Conservation (phyloP, 1,140 invertebrate species). For the Oncopodura yosiiana region DNA sequence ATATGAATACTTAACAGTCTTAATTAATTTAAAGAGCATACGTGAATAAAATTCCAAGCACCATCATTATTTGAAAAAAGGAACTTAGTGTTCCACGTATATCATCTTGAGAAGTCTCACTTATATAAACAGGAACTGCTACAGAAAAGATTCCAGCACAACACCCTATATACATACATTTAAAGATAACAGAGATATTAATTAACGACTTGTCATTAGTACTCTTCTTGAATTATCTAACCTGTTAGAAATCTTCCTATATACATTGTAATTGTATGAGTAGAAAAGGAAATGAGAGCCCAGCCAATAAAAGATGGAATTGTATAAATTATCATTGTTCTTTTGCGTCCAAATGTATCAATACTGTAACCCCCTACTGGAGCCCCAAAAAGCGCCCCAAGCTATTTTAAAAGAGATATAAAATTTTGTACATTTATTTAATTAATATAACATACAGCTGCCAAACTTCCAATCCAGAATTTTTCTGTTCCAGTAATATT, state of each 20-base stretch:
- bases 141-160: constrained; percentile 50
- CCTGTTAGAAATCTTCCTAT: constrained; percentile 55
- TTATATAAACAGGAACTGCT: constrained; percentile 66
- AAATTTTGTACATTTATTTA: background rate
- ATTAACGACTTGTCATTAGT: background rate
- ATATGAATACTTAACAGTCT: background rate
- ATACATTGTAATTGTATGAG: constrained; percentile 44
- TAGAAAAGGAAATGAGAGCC: constrained; percentile 58
- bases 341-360: constrained; percentile 63
- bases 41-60: constrained; percentile 57
- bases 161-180: constrained; percentile 6
- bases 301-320: constrained; percentile 65
- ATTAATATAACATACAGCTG: background rate
- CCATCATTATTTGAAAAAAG: constrained; percentile 66
- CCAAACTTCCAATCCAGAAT: constrained; percentile 43
- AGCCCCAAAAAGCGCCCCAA: constrained; percentile 63
- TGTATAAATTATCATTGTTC: constrained; percentile 57
- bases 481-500: constrained; percentile 42
- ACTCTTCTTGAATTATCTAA: constrained; percentile 38
- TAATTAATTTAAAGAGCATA: constrained; percentile 45
- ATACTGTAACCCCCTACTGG: constrained; percentile 59
- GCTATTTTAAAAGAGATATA: constrained; percentile 3
- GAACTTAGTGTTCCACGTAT: constrained; percentile 70
- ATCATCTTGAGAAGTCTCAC: constrained; percentile 65
- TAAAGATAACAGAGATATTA: background rate